A percentile compares a stretch with the other conserved stretches of the same genome.
phyloP scores from a whole-genome alignment of 1,140 invertebrate genomes.

The Drosophila quadrilineata region DNA sequence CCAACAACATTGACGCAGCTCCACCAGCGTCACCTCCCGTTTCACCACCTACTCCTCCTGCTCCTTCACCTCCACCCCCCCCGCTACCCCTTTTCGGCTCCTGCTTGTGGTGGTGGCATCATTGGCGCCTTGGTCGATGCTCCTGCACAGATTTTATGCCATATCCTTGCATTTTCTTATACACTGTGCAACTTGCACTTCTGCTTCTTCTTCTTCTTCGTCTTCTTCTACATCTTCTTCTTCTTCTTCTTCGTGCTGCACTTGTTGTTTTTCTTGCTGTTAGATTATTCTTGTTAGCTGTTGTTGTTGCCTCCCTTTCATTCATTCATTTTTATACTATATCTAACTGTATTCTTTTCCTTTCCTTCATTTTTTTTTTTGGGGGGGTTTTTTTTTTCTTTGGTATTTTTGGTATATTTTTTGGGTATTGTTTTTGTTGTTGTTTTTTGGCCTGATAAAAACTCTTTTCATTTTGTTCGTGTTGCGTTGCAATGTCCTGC shows the following conservation, averaged over 20 bases:
- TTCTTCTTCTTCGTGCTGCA: too few relatives aligned
- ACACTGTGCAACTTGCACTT: too few relatives aligned
- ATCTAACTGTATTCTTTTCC: neutral
- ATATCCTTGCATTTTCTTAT: conserved; percentile 58
- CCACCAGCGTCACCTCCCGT: too few relatives aligned
- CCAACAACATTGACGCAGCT: conserved; percentile 67
- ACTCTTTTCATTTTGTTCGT: conserved; percentile 75
- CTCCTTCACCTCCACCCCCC: neutral
- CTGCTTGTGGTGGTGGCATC: neutral
- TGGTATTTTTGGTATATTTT: neutral
- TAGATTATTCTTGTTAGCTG: too few relatives aligned
- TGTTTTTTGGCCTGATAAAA: conserved; percentile 62
- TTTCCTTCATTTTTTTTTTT: conserved; percentile 14
- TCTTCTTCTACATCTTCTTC: too few relatives aligned
- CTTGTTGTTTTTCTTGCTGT: too few relatives aligned
- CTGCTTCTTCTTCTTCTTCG: too few relatives aligned
- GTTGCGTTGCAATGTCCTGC: conserved; percentile 43
- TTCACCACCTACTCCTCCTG: too few relatives aligned
- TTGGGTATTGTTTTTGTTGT: conserved; percentile 3
- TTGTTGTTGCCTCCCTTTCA: conserved; percentile 16
- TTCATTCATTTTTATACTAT: conserved; percentile 6
- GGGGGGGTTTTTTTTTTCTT: neutral
- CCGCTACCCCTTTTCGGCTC: neutral
- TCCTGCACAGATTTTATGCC: conserved; percentile 64
- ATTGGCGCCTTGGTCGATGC: conserved; percentile 38